These are phyloP conservation scores for Sitodiplosis mosellana DNA, from an alignment of 1,140 invertebrate genomes.

Conservation along the genomic window DNA sequence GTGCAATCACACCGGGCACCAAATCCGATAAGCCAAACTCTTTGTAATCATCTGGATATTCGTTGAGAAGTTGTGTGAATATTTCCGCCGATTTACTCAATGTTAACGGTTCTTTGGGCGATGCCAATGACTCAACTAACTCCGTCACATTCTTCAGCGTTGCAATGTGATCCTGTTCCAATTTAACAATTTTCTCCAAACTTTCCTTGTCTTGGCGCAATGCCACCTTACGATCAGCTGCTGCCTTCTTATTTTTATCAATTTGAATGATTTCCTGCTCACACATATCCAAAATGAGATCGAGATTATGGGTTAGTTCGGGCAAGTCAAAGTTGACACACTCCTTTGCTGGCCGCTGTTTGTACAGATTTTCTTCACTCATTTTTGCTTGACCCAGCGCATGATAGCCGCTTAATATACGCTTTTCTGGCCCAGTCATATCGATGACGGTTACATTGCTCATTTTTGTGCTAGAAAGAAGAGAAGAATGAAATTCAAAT, in stretches of 20 bases:
- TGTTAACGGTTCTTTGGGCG: slow-evolving; percentile 36
- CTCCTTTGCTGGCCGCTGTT: slow-evolving; percentile 38
- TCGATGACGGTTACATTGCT: slow-evolving; percentile 95
- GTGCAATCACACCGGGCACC: slow-evolving; percentile 41
- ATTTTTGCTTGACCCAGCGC: slow-evolving; percentile 49
- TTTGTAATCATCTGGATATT: slow-evolving; percentile 28
- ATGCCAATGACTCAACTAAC: slow-evolving; percentile 47
- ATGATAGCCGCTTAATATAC: slow-evolving; percentile 88
- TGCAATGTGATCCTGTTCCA: slow-evolving; percentile 55
- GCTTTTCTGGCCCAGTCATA: slow-evolving; percentile 89
- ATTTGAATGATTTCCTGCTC: slow-evolving; percentile 89
- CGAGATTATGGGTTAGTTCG: slow-evolving; percentile 82
- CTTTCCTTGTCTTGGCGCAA: slow-evolving; percentile 62
- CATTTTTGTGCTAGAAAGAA: slow-evolving; percentile 28
- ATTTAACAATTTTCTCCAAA: slow-evolving; percentile 44
- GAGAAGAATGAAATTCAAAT: neutral
- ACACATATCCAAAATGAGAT: slow-evolving; percentile 77
- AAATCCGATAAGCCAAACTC: slow-evolving; percentile 43
- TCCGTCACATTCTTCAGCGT: slow-evolving; percentile 51
- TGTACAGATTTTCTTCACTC: slow-evolving; percentile 35
- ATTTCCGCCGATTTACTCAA: slow-evolving; percentile 50
- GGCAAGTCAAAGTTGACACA: slow-evolving; percentile 54
- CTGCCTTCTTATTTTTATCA: slow-evolving; percentile 55
- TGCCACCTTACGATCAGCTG: slow-evolving; percentile 57
- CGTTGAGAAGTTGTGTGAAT: slow-evolving; percentile 53